Base-by-base conservation (phyloP, 2,888 invertebrate species). In the Dryobotodes eremita region DNA sequence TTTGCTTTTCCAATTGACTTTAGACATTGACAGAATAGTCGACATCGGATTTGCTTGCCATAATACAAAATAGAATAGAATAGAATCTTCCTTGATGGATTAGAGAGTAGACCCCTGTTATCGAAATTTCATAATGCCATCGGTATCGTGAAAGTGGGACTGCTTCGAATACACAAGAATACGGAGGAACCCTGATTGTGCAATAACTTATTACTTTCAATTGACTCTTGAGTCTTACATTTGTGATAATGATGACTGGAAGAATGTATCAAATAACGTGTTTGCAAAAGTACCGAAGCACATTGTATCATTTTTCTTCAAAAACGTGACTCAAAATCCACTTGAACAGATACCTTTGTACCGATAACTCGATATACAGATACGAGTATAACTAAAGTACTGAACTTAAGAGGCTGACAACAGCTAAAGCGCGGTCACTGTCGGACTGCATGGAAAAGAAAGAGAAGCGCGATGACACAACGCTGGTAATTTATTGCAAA, bases 191-290 rank as follows among this genome's bases (percentile, higher is more conserved):
- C 50, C 50, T 46, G 64, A 70, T 36, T 68, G 77, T 36, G 10
- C 17, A n/a, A 65, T 64, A 62, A 80, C 42, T 80, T 68, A 80
- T 66, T 50, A 53, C 42, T 61, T 80, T 80, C 57, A 62, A 62
- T 79, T 64, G 62, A 17, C 62, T 76, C 62, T 76, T 62, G 53
- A 77, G 6, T 50, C 20, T 48, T 50, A 74, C 13, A 26, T 8
- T 5, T 17, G 23, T n/a, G 69, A 78, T 78, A 77, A 68, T 26
- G 15, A 26, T 48, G 17, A 46, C 46, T 13, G n/a, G 53, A 55
- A 64, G 15, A 48, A 76, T n/a, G 13, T 31, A n/a, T 26, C 36
- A 26, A 42, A 59, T 55, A 31, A 42, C 15, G 57, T 23, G 50
- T n/a, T 42, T 13, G n/a, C 13, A 42, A 73, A 36, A 36, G 20